A percentile compares a stretch with the other conserved stretches of the same genome.
Evolutionary conservation across 1,140 invertebrate species (phyloP).

Genomic region (Himalopsyche phryganea): DNA sequence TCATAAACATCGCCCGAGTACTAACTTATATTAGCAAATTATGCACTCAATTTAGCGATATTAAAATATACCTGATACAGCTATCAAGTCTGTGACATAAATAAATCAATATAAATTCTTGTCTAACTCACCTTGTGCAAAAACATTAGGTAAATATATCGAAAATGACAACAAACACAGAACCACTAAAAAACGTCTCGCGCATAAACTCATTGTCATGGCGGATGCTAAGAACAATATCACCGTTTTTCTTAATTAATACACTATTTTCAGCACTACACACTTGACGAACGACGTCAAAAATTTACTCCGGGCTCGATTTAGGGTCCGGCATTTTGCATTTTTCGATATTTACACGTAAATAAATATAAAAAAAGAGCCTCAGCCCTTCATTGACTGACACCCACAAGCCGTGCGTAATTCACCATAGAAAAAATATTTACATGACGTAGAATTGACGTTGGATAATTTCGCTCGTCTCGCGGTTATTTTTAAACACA

Average conservation of each 20-base stretch:
- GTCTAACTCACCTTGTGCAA: slow-evolving; percentile 12
- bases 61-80: too few relatives aligned
- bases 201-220: slow-evolving; percentile 20
- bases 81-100: not conserved
- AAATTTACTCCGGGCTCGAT: slow-evolving; percentile 5
- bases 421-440: slow-evolving; percentile 23
- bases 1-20: too few relatives aligned
- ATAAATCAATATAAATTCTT: not conserved
- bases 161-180: slow-evolving; percentile 11
- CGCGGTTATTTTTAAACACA: too few relatives aligned
- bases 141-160: slow-evolving; percentile 5
- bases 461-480: not conserved
- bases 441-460: slow-evolving; percentile 21
- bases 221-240: slow-evolving; percentile 14
- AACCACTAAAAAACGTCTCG: slow-evolving; percentile 12
- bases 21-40: too few relatives aligned
- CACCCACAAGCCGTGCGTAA: slow-evolving; percentile 26
- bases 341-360: slow-evolving; percentile 18
- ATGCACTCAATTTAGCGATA: too few relatives aligned
- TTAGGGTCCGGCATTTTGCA: slow-evolving; percentile 13
- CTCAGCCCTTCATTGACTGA: slow-evolving; percentile 12
- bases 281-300: slow-evolving; percentile 1
- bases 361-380: slow-evolving; percentile 21
- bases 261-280: slow-evolving; percentile 3
- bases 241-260: not conserved